Conservation (phyloP, 2,888 invertebrate species). For the Lithophane leautieri region DNA sequence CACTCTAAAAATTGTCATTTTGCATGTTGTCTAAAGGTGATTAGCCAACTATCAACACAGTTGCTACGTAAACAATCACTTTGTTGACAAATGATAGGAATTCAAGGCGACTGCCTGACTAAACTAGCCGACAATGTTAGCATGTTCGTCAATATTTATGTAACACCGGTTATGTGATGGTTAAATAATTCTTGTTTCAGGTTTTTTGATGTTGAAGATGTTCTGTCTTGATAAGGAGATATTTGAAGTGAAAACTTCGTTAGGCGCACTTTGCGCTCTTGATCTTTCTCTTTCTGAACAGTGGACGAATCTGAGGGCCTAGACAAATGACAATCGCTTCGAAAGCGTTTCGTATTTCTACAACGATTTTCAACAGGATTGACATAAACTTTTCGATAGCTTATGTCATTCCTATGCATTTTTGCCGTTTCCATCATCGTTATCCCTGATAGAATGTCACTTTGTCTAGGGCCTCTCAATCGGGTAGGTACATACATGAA, state of each 20-base stretch:
- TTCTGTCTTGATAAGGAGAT: neutral
- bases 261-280: too few species aligned
- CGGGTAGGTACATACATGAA: neutral
- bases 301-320: too few species aligned
- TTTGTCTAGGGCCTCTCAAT: too few species aligned
- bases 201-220: neutral
- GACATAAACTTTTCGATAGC: too few species aligned
- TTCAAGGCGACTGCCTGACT: slow-evolving; percentile 42
- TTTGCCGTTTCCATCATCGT: too few species aligned
- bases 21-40: slow-evolving; percentile 12
- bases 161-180: slow-evolving; percentile 2
- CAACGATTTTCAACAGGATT: too few species aligned
- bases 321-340: too few species aligned
- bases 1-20: slow-evolving; percentile 1
- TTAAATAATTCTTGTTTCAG: neutral
- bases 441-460: too few species aligned
- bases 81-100: slow-evolving; percentile 51
- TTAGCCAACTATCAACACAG: slow-evolving; percentile 42
- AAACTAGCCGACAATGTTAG: slow-evolving; percentile 9
- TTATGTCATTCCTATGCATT: too few species aligned
- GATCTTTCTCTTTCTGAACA: too few species aligned
- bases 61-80: slow-evolving; percentile 51
- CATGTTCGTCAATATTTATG: slow-evolving; percentile 48
- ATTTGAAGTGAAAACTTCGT: too few species aligned
- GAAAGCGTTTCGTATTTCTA: too few species aligned